Evolutionary conservation across 92 coral and sea anemone genomes (phyloP), one percentile per base, ranked within the genome.

Genomic region (Anthopleura xanthogrammica): DNA sequence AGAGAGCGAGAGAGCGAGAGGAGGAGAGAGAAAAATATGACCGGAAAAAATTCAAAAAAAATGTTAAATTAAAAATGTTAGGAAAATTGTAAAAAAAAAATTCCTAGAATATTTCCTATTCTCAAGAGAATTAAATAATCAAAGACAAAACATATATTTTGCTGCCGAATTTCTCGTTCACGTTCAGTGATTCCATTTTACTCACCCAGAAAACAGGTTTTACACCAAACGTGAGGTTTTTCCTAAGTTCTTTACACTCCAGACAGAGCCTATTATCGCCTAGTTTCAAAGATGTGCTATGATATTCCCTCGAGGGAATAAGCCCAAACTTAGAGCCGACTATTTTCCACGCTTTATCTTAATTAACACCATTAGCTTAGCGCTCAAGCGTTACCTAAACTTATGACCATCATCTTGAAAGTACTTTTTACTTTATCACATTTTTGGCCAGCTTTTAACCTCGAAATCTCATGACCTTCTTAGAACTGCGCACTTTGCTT

Each of bases 171-270:
- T 29, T 29, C 36, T 29, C 29, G 36, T 64, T 64, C 72, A 12
- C 12, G 8, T 7, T 22, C 24, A 20, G 29, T n/a, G 72, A 64
- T 64, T 22, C 36, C 11, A 7, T 64, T 19, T 23, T 3, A 17
- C 22, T 20, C 72, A 9, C 24, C 7, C 22, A 10, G 20, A 22
- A n/a, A 64, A n/a, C 72, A 64, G 42, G 2, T 66, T 80, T 80
- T 29, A 20, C 83, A 80, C 83, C 83, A 80, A 65, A 80, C 4
- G 83, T 80, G 83, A 64, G 65, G 76, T 46, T 80, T 64, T 80
- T 80, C 68, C 72, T 52, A 43, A 80, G 54, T 46, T 41, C 57
- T 80, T 65, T 80, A 66, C 76, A 80, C 77, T 43, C 48, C 43
- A 23, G 66, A 80, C 76, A 80, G 60, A 80, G 76, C 60, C n/a